Conservation (phyloP, 1,140 invertebrate genomes). For the Drosophila micromelanica region DNA sequence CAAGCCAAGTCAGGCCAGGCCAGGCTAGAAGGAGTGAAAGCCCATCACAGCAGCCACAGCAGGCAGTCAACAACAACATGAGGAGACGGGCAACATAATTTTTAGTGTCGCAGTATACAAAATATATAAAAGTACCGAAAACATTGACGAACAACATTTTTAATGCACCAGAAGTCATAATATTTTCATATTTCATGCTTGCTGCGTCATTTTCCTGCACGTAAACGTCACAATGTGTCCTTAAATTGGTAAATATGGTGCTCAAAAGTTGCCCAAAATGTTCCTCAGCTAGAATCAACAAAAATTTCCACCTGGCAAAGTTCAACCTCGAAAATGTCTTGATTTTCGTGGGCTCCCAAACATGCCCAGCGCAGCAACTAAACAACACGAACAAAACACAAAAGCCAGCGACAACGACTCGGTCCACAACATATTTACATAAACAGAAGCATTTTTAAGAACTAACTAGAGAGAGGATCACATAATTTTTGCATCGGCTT, state of each 20-base stretch:
- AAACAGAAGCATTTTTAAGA: conserved; percentile 60
- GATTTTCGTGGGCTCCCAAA: conserved; percentile 45
- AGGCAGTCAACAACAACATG: conserved; percentile 42
- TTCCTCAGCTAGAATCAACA: conserved; percentile 55
- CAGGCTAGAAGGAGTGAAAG: conserved; percentile 4
- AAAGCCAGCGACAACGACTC: conserved; percentile 34
- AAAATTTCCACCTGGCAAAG: conserved; percentile 57
- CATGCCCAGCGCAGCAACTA: conserved; percentile 61
- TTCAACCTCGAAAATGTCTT: conserved; percentile 67
- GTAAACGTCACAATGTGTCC: conserved; percentile 44
- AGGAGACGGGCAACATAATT: conserved; percentile 48
- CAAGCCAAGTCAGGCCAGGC: conserved; percentile 7
- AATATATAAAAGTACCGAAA: conserved; percentile 14
- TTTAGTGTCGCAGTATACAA: conserved; percentile 25
- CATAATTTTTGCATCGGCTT: conserved; percentile 3
- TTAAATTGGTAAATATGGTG: conserved; percentile 51
- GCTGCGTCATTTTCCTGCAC: conserved; percentile 24
- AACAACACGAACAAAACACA: conserved; percentile 38
- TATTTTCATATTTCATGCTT: conserved; percentile 71
- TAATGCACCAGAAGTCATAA: conserved; percentile 71
- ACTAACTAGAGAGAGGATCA: not conserved
- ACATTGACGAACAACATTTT: conserved; percentile 47
- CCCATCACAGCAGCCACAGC: conserved; percentile 34
- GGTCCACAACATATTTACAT: conserved; percentile 70
- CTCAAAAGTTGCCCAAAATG: conserved; percentile 48